These are phyloP conservation scores for Nymphalis c-album DNA, from an alignment of 2,888 invertebrate species.

Conservation along the genomic window DNA sequence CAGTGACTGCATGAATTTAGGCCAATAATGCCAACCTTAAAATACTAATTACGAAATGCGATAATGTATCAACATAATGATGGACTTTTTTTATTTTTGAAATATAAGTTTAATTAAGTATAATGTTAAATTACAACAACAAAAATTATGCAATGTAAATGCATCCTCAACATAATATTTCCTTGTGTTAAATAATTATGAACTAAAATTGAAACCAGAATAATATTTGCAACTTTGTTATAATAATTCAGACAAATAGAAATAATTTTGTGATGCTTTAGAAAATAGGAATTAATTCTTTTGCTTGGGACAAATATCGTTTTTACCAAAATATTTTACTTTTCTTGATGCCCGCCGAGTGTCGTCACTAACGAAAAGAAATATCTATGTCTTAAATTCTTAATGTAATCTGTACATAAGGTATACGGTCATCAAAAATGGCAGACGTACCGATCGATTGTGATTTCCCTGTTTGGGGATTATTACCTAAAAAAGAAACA, in stretches of 20 bases:
- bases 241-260: too few relatives aligned
- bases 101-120: too few relatives aligned
- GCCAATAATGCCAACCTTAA: neutral
- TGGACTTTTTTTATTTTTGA: neutral
- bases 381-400: neutral
- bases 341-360: neutral
- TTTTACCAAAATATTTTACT: neutral
- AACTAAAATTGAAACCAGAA: too few relatives aligned
- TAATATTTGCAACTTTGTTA: neutral
- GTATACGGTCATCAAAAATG: constrained; percentile 77
- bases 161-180: too few relatives aligned
- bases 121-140: too few relatives aligned
- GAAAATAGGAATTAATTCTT: too few relatives aligned
- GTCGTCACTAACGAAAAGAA: neutral
- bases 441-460: constrained; percentile 81
- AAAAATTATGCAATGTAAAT: too few relatives aligned
- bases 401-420: constrained; percentile 36
- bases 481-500: constrained; percentile 97
- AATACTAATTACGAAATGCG: neutral
- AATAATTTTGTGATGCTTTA: too few relatives aligned
- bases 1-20: neutral
- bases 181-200: too few relatives aligned
- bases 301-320: too few relatives aligned
- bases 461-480: constrained; percentile 91
- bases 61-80: neutral